Percentiles rank a stretch among this genome's conserved stretches.
These are phyloP conservation scores for Pandion haliaetus DNA, from an alignment of 2,113 vertebrate genomes.

Conservation along the genomic window DNA sequence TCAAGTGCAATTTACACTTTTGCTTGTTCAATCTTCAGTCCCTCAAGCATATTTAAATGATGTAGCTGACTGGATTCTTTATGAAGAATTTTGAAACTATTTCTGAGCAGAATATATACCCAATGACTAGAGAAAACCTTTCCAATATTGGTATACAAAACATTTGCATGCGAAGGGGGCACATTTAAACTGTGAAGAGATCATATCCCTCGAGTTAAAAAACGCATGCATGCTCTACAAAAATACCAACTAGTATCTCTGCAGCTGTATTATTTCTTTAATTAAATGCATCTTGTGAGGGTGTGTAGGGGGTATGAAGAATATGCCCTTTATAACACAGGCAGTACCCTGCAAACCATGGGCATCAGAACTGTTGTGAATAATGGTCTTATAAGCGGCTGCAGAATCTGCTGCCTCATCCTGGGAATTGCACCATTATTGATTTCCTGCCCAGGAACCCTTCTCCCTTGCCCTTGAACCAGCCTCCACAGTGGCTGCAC, in stretches of 20 bases:
- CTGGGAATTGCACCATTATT: not conserved
- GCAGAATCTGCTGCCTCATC: constrained; percentile 30
- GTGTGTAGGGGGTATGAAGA: not conserved
- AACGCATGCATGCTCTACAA: not conserved
- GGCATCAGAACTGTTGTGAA: not conserved
- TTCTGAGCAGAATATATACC: not conserved
- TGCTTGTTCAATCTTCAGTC: not conserved
- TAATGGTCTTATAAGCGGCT: not conserved
- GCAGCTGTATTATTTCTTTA: not conserved
- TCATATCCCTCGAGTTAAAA: not conserved
- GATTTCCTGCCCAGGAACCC: constrained; percentile 30
- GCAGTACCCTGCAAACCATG: not conserved
- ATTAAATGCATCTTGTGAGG: not conserved
- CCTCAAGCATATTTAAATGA: constrained; percentile 9
- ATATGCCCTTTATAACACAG: not conserved
- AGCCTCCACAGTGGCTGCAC: not conserved
- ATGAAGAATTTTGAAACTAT: not conserved
- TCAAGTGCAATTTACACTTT: not conserved
- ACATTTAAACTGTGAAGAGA: not conserved
- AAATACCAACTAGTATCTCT: not conserved
- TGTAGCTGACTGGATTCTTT: not conserved
- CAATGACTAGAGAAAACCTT: not conserved
- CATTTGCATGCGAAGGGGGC: not conserved
- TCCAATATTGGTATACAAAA: not conserved
- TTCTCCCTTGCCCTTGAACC: constrained; percentile 1